Evolutionary conservation across 2,888 invertebrate genomes (phyloP).

Genomic region (Mimumesa dahlbomi): DNA sequence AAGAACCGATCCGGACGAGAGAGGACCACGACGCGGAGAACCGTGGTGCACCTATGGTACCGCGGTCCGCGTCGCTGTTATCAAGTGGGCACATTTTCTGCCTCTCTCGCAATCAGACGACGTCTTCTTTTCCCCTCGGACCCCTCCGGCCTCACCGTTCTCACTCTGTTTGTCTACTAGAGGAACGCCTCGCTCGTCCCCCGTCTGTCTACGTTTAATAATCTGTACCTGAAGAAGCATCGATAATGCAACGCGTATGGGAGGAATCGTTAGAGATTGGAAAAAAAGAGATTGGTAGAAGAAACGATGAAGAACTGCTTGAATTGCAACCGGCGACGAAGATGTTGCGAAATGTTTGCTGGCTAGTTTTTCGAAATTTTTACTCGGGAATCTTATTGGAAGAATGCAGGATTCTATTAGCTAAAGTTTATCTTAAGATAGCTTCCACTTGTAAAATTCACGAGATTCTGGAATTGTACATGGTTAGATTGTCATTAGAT

Average conservation of each 20-base stretch:
- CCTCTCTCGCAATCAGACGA: constrained; percentile 49
- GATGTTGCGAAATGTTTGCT: constrained; percentile 1
- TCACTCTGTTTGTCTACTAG: not conserved
- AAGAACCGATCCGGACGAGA: constrained; percentile 45
- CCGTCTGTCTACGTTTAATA: constrained; percentile 26
- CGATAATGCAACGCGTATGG: constrained; percentile 12
- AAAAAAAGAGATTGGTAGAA: not conserved
- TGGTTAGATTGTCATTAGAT: too few species aligned
- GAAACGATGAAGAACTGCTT: not conserved
- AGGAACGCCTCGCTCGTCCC: not conserved
- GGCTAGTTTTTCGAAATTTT: not conserved
- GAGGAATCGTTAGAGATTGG: not conserved
- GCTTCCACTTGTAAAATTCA: too few species aligned
- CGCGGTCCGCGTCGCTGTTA: constrained; percentile 55
- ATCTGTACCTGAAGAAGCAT: constrained; percentile 16
- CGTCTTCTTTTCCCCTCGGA: constrained; percentile 8
- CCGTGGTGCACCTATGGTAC: constrained; percentile 53
- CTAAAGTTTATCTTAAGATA: too few species aligned
- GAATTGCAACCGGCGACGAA: not conserved
- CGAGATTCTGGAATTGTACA: too few species aligned
- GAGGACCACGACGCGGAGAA: constrained; percentile 54
- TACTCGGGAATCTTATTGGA: too few species aligned
- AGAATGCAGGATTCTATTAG: too few species aligned
- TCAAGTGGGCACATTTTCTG: constrained; percentile 62
- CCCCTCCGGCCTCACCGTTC: not conserved